Evolutionary conservation across 2,888 invertebrate species (phyloP).

Genomic region (Eristalis intricaria): DNA sequence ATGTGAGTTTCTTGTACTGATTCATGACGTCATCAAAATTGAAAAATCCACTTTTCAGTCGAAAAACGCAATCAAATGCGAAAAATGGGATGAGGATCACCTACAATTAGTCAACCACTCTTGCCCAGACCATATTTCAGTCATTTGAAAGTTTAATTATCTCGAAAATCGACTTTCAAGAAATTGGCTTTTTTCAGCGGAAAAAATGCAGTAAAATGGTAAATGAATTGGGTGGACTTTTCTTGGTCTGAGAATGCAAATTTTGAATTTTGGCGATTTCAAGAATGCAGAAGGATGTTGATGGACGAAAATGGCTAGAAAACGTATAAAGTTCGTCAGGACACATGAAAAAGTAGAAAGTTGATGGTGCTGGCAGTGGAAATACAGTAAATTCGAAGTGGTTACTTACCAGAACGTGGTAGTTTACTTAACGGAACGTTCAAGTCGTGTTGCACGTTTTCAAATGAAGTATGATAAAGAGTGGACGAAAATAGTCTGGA

Average conservation of each 20-base stretch:
- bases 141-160: neutral
- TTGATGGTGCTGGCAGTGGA: neutral
- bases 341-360: neutral
- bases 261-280: neutral
- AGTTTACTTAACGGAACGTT: too few relatives aligned
- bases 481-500: too few relatives aligned
- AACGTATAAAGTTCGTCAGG: neutral
- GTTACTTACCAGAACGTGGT: too few relatives aligned
- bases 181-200: neutral
- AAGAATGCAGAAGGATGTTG: neutral
- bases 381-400: neutral
- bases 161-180: neutral
- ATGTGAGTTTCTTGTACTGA: neutral
- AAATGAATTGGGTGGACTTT: neutral
- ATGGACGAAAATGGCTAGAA: neutral
- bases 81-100: neutral
- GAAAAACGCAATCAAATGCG: neutral
- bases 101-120: neutral
- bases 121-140: neutral
- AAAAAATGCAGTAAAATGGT: neutral
- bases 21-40: neutral
- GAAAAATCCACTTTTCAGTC: neutral
- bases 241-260: neutral
- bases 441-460: too few relatives aligned
- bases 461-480: too few relatives aligned